A percentile compares a stretch with the other conserved stretches of the same genome.
Conservation (phyloP, 2,888 invertebrate genomes). For the Nemotelus nigrinus region DNA sequence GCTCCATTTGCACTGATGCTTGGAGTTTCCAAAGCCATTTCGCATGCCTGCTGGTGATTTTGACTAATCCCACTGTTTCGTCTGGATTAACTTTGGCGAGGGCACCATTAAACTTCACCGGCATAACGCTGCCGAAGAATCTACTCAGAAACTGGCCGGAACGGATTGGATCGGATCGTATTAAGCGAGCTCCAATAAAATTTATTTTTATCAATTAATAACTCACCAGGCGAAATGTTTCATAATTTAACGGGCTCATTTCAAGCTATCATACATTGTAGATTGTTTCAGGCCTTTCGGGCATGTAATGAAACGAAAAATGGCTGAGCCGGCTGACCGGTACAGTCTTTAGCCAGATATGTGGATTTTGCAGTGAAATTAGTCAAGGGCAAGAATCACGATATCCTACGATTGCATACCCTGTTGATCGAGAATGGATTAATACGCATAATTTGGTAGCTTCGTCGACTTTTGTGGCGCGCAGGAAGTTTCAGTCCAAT, state of each 20-base stretch:
- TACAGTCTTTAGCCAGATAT: neutral
- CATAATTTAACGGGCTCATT: slow-evolving; percentile 22
- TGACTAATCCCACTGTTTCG: slow-evolving; percentile 31
- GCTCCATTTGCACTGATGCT: neutral
- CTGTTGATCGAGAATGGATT: slow-evolving; percentile 3
- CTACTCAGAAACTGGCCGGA: neutral
- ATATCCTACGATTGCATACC: neutral
- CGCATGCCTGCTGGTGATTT: slow-evolving; percentile 35
- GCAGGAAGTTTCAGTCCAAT: neutral
- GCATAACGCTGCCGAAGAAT: neutral
- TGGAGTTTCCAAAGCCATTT: slow-evolving; percentile 9
- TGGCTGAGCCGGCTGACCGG: neutral
- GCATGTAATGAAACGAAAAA: neutral
- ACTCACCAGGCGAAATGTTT: slow-evolving; percentile 46
- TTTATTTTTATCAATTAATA: slow-evolving; percentile 50
- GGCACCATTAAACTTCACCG: neutral
- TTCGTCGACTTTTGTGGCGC: too few species aligned
- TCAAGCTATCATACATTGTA: neutral
- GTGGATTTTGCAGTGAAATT: slow-evolving; percentile 24
- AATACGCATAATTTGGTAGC: slow-evolving; percentile 14
- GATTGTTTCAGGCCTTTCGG: slow-evolving; percentile 18
- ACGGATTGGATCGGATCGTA: slow-evolving; percentile 16
- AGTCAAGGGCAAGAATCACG: slow-evolving; percentile 15
- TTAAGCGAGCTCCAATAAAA: slow-evolving; percentile 31
- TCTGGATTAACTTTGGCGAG: slow-evolving; percentile 20